Conservation (phyloP, 2,888 invertebrate genomes). For the Iselma pallidipennis region DNA sequence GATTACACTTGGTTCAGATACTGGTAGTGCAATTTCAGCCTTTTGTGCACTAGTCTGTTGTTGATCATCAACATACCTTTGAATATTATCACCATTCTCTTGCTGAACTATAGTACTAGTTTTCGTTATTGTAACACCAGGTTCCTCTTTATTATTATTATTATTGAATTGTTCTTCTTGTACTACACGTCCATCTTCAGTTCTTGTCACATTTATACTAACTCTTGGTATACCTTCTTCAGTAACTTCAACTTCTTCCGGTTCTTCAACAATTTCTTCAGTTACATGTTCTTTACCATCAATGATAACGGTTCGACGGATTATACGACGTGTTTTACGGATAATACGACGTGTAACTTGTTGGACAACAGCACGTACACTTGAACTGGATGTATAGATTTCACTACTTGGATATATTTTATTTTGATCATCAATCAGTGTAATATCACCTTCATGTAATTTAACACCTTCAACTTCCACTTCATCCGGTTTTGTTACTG, state of each 20-base stretch:
- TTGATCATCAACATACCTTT: conserved; percentile 52
- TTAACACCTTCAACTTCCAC: conserved; percentile 51
- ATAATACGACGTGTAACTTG: conserved; percentile 81
- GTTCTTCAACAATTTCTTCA: conserved; percentile 84
- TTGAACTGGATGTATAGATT: conserved; percentile 67
- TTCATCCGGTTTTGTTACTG: conserved; percentile 58
- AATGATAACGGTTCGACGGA: conserved; percentile 75
- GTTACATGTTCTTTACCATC: conserved; percentile 83
- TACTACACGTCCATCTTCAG: conserved; percentile 59
- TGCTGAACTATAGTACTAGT: conserved; percentile 27
- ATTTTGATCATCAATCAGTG: conserved; percentile 49
- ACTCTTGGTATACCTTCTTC: conserved; percentile 75
- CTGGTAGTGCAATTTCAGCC: conserved; percentile 41
- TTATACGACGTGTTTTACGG: conserved; percentile 73
- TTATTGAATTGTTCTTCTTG: conserved; percentile 45
- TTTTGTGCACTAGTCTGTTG: conserved; percentile 44
- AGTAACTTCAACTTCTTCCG: conserved; percentile 73
- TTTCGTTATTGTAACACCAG: conserved; percentile 32
- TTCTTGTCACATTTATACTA: conserved; percentile 67
- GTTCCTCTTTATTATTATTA: conserved; percentile 28
- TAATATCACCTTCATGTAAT: conserved; percentile 55
- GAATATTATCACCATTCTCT: background rate
- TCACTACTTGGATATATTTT: conserved; percentile 47
- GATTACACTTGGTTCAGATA: conserved; percentile 27
- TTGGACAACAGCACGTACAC: conserved; percentile 78